Evolutionary conservation across 2,888 invertebrate species (phyloP).

Genomic region (Leistus spinibarbis): DNA sequence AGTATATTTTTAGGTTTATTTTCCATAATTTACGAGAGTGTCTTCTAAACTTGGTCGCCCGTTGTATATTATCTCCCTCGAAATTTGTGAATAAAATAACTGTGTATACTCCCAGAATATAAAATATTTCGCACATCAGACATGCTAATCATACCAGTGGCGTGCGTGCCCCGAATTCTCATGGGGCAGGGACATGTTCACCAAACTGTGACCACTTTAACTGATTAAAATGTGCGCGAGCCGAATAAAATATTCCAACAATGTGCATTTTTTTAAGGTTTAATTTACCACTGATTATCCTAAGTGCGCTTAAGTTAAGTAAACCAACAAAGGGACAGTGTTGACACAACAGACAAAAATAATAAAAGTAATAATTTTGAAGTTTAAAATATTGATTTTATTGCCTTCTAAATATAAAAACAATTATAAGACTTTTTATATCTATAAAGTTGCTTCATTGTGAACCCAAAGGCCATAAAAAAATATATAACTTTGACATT

Average conservation of each 20-base stretch:
- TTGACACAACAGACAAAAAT: not conserved
- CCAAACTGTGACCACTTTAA: not conserved
- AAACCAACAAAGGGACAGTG: not conserved
- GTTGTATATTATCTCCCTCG: no score
- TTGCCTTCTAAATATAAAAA: no score
- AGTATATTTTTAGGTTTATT: no score
- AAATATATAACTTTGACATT: no score
- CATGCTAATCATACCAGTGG: not conserved
- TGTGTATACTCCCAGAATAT: not conserved
- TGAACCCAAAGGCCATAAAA: no score
- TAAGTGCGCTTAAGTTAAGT: not conserved
- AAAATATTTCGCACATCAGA: not conserved
- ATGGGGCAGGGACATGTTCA: not conserved
- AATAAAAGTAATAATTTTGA: no score
- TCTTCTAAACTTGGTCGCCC: no score
- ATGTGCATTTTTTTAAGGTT: not conserved
- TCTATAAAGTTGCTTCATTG: no score
- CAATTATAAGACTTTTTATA: no score
- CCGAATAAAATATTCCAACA: not conserved
- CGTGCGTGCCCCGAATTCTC: not conserved
- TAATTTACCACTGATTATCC: not conserved
- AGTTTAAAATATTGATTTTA: no score
- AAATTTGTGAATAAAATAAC: not conserved
- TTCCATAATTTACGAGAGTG: no score
- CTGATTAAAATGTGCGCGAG: conserved; percentile 1